Evolutionary conservation across 1,140 invertebrate species (phyloP).

Genomic region (Atta colombica): DNA sequence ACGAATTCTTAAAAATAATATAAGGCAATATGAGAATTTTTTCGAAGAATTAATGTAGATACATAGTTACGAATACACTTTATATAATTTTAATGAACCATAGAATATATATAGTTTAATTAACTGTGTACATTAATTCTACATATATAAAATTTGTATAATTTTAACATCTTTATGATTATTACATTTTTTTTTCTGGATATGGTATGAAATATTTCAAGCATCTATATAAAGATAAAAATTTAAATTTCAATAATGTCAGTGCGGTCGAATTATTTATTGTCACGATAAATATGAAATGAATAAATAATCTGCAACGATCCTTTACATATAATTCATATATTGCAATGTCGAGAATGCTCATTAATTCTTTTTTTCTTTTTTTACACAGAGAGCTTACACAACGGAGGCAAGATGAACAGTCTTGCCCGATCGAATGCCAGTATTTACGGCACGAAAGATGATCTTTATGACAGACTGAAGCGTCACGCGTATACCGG

Average conservation of each 20-base stretch:
- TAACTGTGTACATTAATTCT: too few relatives aligned
- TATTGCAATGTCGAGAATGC: not conserved
- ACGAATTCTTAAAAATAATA: too few relatives aligned
- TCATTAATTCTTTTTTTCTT: slow-evolving; percentile 42
- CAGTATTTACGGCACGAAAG: slow-evolving; percentile 97
- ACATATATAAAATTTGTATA: too few relatives aligned
- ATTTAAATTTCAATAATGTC: not conserved
- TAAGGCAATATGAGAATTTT: too few relatives aligned
- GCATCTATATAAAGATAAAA: not conserved
- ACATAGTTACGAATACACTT: too few relatives aligned
- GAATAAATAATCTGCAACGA: not conserved
- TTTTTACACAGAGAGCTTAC: slow-evolving; percentile 90
- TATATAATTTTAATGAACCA: too few relatives aligned
- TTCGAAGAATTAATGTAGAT: too few relatives aligned
- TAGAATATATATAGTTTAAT: too few relatives aligned
- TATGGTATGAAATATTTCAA: not conserved
- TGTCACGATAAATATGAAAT: not conserved
- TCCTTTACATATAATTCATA: not conserved
- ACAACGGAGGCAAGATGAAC: slow-evolving; percentile 95
- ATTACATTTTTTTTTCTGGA: too few relatives aligned
- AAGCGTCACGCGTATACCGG: slow-evolving; percentile 98
- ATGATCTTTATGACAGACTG: slow-evolving; percentile 97
- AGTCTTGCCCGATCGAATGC: slow-evolving; percentile 96
- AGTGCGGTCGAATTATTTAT: not conserved
- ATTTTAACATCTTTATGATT: too few relatives aligned